phyloP scores from a whole-genome alignment of 2,888 invertebrate species.

The Ernsta delagoae region DNA sequence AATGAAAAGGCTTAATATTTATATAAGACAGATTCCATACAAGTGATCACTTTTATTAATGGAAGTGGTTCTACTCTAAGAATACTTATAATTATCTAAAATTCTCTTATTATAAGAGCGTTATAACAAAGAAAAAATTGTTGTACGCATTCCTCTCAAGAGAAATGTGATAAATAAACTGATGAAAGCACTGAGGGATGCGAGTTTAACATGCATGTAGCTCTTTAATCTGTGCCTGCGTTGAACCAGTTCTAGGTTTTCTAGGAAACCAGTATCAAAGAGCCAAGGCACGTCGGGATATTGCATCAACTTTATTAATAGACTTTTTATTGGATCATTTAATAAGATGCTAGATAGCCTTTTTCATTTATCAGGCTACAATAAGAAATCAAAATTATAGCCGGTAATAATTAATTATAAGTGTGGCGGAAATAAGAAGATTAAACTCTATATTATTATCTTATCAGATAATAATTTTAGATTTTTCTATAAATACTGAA shows the following conservation, averaged over 20 bases:
- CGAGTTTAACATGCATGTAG: conserved; percentile 10
- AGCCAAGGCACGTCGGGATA: conserved; percentile 20
- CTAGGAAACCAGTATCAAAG: conserved; percentile 23
- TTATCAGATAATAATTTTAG: too few relatives aligned
- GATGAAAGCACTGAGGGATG: conserved; percentile 10
- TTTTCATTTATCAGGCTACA: conserved; percentile 9
- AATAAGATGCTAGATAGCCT: conserved; percentile 11
- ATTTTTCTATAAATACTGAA: too few relatives aligned
- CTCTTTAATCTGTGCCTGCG: conserved; percentile 13
- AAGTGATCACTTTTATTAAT: too few relatives aligned
- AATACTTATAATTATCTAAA: too few relatives aligned
- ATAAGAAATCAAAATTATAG: not conserved
- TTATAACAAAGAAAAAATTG: too few relatives aligned
- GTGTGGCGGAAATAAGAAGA: too few relatives aligned
- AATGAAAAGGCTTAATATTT: too few relatives aligned
- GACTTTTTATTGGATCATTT: conserved; percentile 28
- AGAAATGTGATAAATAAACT: conserved; percentile 8
- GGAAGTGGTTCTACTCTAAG: too few relatives aligned
- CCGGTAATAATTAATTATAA: too few relatives aligned
- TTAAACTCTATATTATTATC: too few relatives aligned
- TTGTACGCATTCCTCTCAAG: not conserved
- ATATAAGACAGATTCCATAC: too few relatives aligned
- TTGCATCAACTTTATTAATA: conserved; percentile 28
- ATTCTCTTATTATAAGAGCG: too few relatives aligned
- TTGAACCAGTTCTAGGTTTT: conserved; percentile 14